Percentiles rank a stretch among this genome's conserved stretches.
phyloP scores from a whole-genome alignment of 2,113 vertebrate genomes.

The Zapornia atra region DNA sequence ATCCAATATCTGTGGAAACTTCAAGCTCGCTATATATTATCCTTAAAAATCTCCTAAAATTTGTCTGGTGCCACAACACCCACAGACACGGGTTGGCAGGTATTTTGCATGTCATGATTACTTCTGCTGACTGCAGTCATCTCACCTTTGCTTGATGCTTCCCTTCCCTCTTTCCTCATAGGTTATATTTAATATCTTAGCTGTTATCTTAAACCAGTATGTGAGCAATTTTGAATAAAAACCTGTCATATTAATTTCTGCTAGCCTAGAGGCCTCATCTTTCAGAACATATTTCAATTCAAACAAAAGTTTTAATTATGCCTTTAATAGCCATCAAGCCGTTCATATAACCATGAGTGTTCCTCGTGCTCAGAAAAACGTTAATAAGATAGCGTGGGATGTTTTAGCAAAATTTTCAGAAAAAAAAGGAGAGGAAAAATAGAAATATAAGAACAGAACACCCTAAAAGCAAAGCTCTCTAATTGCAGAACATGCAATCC shows the following conservation, averaged over 20 bases:
- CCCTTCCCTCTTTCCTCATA: background rate
- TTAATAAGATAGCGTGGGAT: rapidly evolving
- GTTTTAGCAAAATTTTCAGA: background rate
- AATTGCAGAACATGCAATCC: background rate
- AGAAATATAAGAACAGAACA: background rate
- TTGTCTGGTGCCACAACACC: background rate
- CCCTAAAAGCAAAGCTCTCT: background rate
- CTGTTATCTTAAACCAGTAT: background rate
- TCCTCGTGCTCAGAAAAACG: background rate
- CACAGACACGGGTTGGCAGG: rapidly evolving
- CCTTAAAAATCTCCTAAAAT: background rate
- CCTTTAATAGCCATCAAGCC: background rate
- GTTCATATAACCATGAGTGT: background rate
- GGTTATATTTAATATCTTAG: background rate
- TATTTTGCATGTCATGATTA: rapidly evolving
- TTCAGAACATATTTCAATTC: background rate
- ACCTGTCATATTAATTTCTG: background rate
- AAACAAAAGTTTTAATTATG: background rate
- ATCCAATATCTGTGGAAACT: background rate
- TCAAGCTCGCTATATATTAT: background rate
- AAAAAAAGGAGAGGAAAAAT: background rate
- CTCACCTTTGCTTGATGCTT: background rate
- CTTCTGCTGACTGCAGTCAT: background rate
- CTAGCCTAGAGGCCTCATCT: background rate
- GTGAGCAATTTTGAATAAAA: background rate